A percentile compares a stretch with the other conserved stretches of the same genome.
These are phyloP conservation scores for Melolontha melolontha DNA, from an alignment of 2,888 invertebrate genomes.

Conservation along the genomic window DNA sequence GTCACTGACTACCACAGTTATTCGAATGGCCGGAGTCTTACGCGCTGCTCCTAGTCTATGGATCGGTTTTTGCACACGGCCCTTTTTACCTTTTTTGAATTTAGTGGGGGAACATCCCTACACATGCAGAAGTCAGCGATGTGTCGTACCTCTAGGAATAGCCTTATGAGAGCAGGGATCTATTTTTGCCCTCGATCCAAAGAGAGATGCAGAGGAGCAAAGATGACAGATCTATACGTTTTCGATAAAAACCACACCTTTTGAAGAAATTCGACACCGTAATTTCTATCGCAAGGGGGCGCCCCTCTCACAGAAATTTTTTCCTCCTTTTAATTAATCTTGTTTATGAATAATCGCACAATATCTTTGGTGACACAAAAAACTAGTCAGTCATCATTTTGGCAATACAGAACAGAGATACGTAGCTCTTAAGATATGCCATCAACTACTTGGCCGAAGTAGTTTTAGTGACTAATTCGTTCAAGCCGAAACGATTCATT, in stretches of 20 bases:
- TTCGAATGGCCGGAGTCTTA: conserved; percentile 71
- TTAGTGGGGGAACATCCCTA: conserved; percentile 25
- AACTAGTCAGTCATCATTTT: conserved; percentile 1
- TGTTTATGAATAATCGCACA: no score
- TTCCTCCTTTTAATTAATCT: neutral
- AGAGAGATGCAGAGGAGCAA: conserved; percentile 58
- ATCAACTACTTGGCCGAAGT: no score
- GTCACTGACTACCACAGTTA: conserved; percentile 71
- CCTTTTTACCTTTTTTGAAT: conserved; percentile 50
- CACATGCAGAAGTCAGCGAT: conserved; percentile 43
- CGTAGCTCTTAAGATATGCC: neutral
- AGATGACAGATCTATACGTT: conserved; percentile 59
- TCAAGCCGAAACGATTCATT: no score
- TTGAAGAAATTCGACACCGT: conserved; percentile 61
- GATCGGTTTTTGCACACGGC: conserved; percentile 72
- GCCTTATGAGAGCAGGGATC: conserved; percentile 66
- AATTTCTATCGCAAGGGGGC: conserved; percentile 4
- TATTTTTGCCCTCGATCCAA: conserved; percentile 64
- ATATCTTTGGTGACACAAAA: no score
- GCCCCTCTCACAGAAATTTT: neutral
- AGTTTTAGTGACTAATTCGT: no score
- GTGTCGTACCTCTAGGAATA: conserved; percentile 62
- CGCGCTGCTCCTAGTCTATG: conserved; percentile 71
- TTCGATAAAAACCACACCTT: conserved; percentile 63
- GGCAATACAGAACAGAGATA: conserved; percentile 1